Percentiles rank a stretch among this genome's conserved stretches.
These are phyloP conservation scores for Artemia sp. DNA, from an alignment of 2,888 invertebrate genomes.

Conservation along the genomic window DNA sequence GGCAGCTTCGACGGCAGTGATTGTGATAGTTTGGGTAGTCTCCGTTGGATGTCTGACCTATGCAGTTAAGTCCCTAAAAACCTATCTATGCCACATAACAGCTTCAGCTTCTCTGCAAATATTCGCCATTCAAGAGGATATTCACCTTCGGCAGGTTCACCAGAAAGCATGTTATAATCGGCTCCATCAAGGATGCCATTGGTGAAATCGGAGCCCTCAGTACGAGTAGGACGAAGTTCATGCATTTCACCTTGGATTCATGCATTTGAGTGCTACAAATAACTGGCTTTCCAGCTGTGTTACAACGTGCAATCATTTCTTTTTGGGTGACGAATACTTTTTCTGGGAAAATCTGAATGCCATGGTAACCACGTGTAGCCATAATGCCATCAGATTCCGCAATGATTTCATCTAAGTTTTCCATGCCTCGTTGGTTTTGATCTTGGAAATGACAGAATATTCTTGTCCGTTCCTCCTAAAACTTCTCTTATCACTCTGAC, in stretches of 20 bases:
- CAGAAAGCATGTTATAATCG: slow-evolving; percentile 95
- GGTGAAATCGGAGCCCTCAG: slow-evolving; percentile 91
- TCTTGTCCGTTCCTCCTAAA: slow-evolving; percentile 57
- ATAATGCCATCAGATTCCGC: slow-evolving; percentile 87
- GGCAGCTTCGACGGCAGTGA: slow-evolving; percentile 86
- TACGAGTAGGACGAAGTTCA: slow-evolving; percentile 87
- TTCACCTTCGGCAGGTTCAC: slow-evolving; percentile 96
- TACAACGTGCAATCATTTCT: slow-evolving; percentile 93
- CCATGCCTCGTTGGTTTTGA: slow-evolving; percentile 94
- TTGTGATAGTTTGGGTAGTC: slow-evolving; percentile 74
- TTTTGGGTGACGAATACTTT: slow-evolving; percentile 95
- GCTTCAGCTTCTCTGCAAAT: slow-evolving; percentile 94
- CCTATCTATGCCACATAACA: slow-evolving; percentile 78
- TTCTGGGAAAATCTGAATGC: slow-evolving; percentile 94
- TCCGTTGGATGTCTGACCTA: slow-evolving; percentile 54
- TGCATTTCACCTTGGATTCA: slow-evolving; percentile 94
- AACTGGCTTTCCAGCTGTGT: slow-evolving; percentile 86
- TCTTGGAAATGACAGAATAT: slow-evolving; percentile 90
- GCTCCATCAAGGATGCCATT: slow-evolving; percentile 95
- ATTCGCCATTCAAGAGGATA: slow-evolving; percentile 89
- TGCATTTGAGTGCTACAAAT: slow-evolving; percentile 98
- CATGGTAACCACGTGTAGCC: slow-evolving; percentile 94
- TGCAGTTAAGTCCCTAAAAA: slow-evolving; percentile 58
- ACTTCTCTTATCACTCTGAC: slow-evolving; percentile 62
- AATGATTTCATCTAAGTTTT: slow-evolving; percentile 85